A percentile compares a stretch with the other conserved stretches of the same genome.
Evolutionary conservation across 53 echinoderm and acorn worm genomes (phyloP).

Genomic region (Echinarachnius parma): DNA sequence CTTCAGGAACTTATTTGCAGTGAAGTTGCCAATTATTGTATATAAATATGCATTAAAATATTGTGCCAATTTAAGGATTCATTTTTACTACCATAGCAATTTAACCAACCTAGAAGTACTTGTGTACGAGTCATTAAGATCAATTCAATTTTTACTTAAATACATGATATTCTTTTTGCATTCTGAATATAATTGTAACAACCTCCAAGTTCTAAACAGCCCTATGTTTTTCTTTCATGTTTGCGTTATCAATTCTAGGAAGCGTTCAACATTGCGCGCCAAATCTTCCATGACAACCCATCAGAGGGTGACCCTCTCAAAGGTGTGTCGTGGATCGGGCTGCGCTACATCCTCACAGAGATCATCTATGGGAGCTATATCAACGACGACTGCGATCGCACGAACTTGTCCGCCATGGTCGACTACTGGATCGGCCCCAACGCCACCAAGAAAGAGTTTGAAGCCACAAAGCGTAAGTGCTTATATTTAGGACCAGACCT

Average conservation of each 20-base stretch:
- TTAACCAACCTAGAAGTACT: too few relatives aligned
- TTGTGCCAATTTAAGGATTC: too few relatives aligned
- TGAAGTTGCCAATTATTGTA: too few relatives aligned
- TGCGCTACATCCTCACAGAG: constrained; percentile 84
- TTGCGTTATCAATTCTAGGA: constrained; percentile 49
- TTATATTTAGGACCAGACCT: too few relatives aligned
- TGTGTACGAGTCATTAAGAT: too few relatives aligned
- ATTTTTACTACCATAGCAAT: too few relatives aligned
- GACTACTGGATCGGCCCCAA: constrained; percentile 99
- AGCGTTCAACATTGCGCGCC: constrained; percentile 64
- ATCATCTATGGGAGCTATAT: constrained; percentile 93
- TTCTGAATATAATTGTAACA: too few relatives aligned
- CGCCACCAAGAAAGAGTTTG: constrained; percentile 90
- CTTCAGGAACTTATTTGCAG: too few relatives aligned
- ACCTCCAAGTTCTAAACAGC: too few relatives aligned
- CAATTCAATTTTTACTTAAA: too few relatives aligned
- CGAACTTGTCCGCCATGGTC: constrained; percentile 88
- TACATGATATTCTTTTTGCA: too few relatives aligned
- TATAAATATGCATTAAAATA: too few relatives aligned
- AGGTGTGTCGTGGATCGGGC: constrained; percentile 95
- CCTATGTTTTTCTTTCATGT: not conserved
- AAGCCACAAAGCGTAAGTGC: constrained; percentile 88
- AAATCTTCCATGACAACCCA: constrained; percentile 71
- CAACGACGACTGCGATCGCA: constrained; percentile 79
- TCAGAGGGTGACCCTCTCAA: constrained; percentile 69